These are phyloP conservation scores for Patella pellucida DNA, from an alignment of 2,888 invertebrate genomes.

Conservation along the genomic window DNA sequence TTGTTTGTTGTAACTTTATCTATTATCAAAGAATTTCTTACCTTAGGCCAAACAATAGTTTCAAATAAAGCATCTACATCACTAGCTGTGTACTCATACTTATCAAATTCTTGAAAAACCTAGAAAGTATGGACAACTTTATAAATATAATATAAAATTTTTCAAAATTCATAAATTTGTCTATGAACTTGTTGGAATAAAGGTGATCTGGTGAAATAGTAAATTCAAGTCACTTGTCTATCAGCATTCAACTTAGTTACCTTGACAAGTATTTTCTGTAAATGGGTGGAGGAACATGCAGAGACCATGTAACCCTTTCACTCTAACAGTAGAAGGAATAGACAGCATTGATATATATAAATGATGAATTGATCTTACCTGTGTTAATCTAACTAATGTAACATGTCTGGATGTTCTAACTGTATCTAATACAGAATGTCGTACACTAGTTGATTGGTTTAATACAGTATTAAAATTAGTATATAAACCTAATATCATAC, in stretches of 20 bases:
- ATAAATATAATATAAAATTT: too few relatives aligned
- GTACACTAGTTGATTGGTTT: constrained; percentile 62
- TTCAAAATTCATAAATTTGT: too few relatives aligned
- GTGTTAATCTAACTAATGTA: constrained; percentile 55
- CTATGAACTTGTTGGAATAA: too few relatives aligned
- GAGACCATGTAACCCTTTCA: too few relatives aligned
- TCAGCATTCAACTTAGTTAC: too few relatives aligned
- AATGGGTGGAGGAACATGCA: too few relatives aligned
- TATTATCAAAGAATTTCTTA: constrained; percentile 61
- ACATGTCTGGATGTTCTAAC: constrained; percentile 64
- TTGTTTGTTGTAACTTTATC: too few relatives aligned
- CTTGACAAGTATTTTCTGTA: too few relatives aligned
- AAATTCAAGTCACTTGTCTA: too few relatives aligned
- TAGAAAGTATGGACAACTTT: constrained; percentile 65
- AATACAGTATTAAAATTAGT: constrained; percentile 79
- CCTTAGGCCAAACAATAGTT: constrained; percentile 85
- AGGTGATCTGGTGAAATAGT: too few relatives aligned
- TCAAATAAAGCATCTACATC: constrained; percentile 84
- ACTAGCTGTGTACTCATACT: constrained; percentile 80
- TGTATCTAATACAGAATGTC: constrained; percentile 52
- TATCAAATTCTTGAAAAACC: constrained; percentile 85
- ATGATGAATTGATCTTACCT: constrained; percentile 46
- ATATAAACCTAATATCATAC: constrained; percentile 81
- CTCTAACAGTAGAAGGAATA: too few relatives aligned
- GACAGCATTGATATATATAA: too few relatives aligned